Conservation (phyloP, 2,797 vertebrate genomes). For the Sandelia bainsii region DNA sequence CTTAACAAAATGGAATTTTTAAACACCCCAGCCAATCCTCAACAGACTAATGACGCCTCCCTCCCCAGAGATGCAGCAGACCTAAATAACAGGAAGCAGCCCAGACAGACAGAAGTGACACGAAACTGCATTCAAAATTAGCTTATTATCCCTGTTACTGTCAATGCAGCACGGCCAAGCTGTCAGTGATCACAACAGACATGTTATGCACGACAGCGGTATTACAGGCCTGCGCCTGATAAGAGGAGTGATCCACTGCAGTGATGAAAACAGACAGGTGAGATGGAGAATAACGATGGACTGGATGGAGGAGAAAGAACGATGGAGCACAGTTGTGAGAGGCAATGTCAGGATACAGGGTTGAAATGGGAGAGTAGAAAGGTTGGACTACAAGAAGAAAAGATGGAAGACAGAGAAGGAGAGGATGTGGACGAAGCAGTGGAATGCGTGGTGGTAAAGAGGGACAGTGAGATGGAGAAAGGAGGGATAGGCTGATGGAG, state of each 20-base stretch:
- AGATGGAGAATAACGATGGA: slow-evolving; percentile 55
- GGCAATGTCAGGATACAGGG: slow-evolving; percentile 27
- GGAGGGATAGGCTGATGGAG: slow-evolving; percentile 54
- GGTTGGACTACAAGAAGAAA: slow-evolving; percentile 14
- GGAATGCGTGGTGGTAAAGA: neutral
- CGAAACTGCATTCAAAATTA: slow-evolving; percentile 66
- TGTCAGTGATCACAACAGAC: slow-evolving; percentile 79
- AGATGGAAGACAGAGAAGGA: slow-evolving; percentile 5
- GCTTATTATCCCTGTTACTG: slow-evolving; percentile 75
- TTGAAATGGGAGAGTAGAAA: slow-evolving; percentile 2
- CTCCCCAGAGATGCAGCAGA: slow-evolving; percentile 60
- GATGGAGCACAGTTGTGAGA: slow-evolving; percentile 4
- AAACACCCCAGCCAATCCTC: slow-evolving; percentile 72
- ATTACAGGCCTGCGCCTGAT: slow-evolving; percentile 60
- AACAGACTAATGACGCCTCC: slow-evolving; percentile 62
- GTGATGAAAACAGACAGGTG: slow-evolving; percentile 74
- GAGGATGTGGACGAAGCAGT: slow-evolving; percentile 16
- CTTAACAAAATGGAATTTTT: slow-evolving; percentile 77
- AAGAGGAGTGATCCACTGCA: slow-evolving; percentile 62
- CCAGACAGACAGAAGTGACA: slow-evolving; percentile 67
- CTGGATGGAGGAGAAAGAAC: slow-evolving; percentile 7
- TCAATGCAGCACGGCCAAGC: slow-evolving; percentile 62
- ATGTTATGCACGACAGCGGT: slow-evolving; percentile 62
- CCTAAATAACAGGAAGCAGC: slow-evolving; percentile 76
- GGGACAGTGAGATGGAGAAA: slow-evolving; percentile 31